Evolutionary conservation across 2,797 vertebrate genomes (phyloP), one percentile per base, ranked within the genome.

Genomic region (Manis javanica): DNA sequence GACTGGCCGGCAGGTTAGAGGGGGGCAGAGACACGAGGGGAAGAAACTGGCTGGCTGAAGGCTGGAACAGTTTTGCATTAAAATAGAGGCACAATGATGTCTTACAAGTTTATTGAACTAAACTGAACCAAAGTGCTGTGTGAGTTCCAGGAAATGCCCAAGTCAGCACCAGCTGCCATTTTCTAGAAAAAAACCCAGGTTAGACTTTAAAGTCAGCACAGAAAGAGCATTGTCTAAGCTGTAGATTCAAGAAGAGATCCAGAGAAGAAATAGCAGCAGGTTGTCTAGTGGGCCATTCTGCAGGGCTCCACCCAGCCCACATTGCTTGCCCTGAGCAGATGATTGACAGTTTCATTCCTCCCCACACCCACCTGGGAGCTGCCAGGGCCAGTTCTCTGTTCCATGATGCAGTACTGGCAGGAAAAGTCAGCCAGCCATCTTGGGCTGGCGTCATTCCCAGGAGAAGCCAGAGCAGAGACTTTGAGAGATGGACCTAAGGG

Each of bases 401-500:
- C 89, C 84, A 61, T 53, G 89, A 90, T 86, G 95, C 77, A 15
- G 85, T 87, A 79, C 86, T 94, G 95, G 87, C 95, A 97, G 97
- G 82, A 88, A 79, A 81, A 79, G 23, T 77, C 93, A 82, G 66
- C 71, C 90, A 81, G 94, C 93, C 75, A 78, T 95, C 85, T 92
- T 53, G 49, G 74, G 77, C 95, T 97, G 97, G 97, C 95, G 0
- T 71, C 94, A 7, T 84, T 93, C 97, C 97, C 92, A 39, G 94
- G 77, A 97, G 97, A 82, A 96, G 95, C 69, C 59, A n/a, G 93
- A 21, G 34, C 82, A 31, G 69, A 82, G 77, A 31, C 72, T 90
- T 31, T 3, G 55, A 77, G 81, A 57, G 88, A 49, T 31, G 84
- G 37, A 34, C 85, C 91, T 83, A 90, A 93, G 92, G 95, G 91